Percentiles rank a stretch among this genome's conserved stretches.
These are phyloP conservation scores for Drosophila athabasca DNA, from an alignment of 1,140 invertebrate genomes.

Conservation along the genomic window DNA sequence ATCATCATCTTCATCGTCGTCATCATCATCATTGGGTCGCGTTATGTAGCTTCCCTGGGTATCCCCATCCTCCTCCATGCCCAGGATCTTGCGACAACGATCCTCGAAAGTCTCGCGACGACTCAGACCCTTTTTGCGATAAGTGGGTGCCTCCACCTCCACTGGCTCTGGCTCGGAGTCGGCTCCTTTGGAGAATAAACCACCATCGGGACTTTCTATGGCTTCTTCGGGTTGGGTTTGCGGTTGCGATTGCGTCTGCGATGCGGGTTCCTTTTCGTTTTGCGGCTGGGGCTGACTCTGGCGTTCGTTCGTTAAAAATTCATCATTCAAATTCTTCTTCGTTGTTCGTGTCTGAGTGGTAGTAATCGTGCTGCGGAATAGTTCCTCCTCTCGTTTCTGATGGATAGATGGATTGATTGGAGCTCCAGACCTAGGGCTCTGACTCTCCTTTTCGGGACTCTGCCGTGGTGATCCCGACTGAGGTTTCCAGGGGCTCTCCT, in stretches of 20 bases:
- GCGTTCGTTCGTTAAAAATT: conserved; percentile 72
- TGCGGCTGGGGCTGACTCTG: conserved; percentile 20
- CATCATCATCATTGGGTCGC: conserved; percentile 23
- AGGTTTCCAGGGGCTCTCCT: background rate
- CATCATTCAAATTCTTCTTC: conserved; percentile 58
- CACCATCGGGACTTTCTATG: conserved; percentile 66
- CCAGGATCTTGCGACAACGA: conserved; percentile 87
- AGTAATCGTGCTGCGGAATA: conserved; percentile 53
- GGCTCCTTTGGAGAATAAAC: conserved; percentile 60
- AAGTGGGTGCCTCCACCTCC: conserved; percentile 49
- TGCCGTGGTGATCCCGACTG: background rate
- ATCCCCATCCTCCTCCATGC: conserved; percentile 84
- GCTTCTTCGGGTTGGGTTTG: background rate
- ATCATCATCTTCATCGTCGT: conserved; percentile 32
- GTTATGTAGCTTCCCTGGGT: conserved; percentile 62
- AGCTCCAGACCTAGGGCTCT: background rate
- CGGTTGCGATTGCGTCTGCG: conserved; percentile 3
- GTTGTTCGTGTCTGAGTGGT: conserved; percentile 49
- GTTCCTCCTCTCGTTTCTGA: conserved; percentile 32
- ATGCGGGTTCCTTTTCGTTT: conserved; percentile 6
- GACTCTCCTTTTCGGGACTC: conserved; percentile 13
- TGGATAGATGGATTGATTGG: background rate
- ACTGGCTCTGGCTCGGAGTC: conserved; percentile 38
- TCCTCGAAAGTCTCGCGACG: conserved; percentile 89
- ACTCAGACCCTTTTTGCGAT: conserved; percentile 64